A percentile compares a stretch with the other conserved stretches of the same genome.
phyloP scores from a whole-genome alignment of 2,888 invertebrate species.

The Prostheceraeus crozeri region DNA sequence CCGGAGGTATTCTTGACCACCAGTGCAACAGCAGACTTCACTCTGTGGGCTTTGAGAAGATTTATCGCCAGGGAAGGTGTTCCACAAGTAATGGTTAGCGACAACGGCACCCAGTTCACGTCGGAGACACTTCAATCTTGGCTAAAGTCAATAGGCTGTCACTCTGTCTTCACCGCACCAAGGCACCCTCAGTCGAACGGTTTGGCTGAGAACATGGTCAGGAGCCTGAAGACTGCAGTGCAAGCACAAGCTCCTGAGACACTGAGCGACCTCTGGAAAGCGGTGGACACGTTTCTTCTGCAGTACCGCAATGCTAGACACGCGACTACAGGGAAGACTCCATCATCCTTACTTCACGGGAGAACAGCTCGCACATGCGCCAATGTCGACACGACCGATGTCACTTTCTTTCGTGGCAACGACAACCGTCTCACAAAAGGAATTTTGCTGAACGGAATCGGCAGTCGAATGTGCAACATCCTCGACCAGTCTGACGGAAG shows the following conservation, averaged over 20 bases:
- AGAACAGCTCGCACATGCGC: too few species aligned
- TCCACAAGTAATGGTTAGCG: neutral
- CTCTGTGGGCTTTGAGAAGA: slow-evolving; percentile 1
- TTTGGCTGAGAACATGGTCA: neutral
- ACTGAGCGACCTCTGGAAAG: neutral
- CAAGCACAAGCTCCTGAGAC: neutral
- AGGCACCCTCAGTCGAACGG: slow-evolving; percentile 7
- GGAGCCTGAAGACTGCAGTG: neutral
- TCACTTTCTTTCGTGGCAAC: too few species aligned
- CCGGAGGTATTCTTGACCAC: slow-evolving; percentile 23
- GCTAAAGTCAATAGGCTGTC: neutral
- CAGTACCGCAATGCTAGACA: slow-evolving; percentile 7
- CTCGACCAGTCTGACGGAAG: too few species aligned
- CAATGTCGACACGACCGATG: too few species aligned
- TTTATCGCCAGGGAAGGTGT: slow-evolving; percentile 22
- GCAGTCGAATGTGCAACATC: too few species aligned
- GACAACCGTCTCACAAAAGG: too few species aligned
- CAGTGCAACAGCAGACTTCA: slow-evolving; percentile 1
- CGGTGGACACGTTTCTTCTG: neutral
- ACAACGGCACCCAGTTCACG: slow-evolving; percentile 11
- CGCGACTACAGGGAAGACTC: neutral
- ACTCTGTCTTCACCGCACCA: neutral
- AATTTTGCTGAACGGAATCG: too few species aligned
- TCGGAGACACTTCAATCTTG: neutral
- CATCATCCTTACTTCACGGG: too few species aligned